Percentiles rank a stretch among this genome's conserved stretches.
These are phyloP conservation scores for Indicator indicator DNA, from an alignment of 2,113 vertebrate genomes.

Conservation along the genomic window DNA sequence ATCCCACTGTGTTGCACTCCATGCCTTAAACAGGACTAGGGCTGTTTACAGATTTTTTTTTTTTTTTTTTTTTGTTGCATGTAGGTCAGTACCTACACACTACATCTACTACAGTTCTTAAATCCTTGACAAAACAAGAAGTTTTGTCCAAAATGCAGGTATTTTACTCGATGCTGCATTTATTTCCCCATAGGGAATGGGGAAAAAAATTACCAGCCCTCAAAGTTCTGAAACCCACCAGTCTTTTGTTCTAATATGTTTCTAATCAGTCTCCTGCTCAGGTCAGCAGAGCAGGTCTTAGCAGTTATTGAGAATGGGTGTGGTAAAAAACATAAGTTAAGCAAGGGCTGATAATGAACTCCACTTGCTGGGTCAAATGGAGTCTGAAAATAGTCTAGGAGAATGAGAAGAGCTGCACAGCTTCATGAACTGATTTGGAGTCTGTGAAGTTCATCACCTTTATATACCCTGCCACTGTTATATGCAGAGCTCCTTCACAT, in stretches of 20 bases:
- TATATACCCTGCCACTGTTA: neutral
- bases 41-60: neutral
- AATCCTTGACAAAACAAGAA: neutral
- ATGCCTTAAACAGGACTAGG: neutral
- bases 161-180: neutral
- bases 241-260: constrained; percentile 24
- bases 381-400: neutral
- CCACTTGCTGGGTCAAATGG: neutral
- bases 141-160: neutral
- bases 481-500: neutral
- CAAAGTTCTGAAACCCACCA: neutral
- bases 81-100: neutral
- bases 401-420: neutral
- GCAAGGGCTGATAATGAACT: neutral
- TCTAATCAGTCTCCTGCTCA: neutral
- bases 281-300: constrained; percentile 47
- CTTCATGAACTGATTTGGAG: neutral
- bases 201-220: neutral
- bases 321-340: neutral
- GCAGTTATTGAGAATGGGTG: constrained; percentile 3
- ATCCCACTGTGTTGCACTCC: neutral
- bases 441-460: neutral
- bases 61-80: neutral
- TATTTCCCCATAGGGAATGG: neutral
- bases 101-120: neutral